These are phyloP conservation scores for Gymnothorax reevesii DNA, from an alignment of 2,797 vertebrate species.

Conservation along the genomic window DNA sequence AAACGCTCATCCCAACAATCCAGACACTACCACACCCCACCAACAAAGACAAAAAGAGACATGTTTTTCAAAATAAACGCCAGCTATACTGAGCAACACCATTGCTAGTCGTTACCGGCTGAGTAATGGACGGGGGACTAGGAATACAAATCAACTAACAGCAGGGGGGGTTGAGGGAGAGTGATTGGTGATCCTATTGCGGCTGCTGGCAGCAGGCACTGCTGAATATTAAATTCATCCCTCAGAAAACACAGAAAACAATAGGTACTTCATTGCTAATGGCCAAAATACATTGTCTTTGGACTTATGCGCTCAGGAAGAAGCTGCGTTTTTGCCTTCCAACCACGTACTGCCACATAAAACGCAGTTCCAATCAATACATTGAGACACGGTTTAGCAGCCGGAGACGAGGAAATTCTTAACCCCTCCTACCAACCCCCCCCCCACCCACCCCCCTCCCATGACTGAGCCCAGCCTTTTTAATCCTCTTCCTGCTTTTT, in stretches of 20 bases:
- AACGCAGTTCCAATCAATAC: not conserved
- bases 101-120: not conserved
- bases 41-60: not conserved
- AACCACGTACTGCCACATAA: not conserved
- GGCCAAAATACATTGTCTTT: not conserved
- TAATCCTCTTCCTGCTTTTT: not conserved
- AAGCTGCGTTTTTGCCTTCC: not conserved
- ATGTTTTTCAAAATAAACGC: not conserved
- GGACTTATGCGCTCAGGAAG: not conserved
- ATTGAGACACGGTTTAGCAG: not conserved
- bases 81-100: not conserved
- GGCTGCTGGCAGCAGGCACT: not conserved
- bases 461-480: not conserved
- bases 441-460: not conserved
- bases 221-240: conserved; percentile 12
- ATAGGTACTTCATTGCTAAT: not conserved
- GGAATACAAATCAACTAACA: not conserved
- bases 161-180: not conserved
- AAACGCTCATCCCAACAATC: not conserved
- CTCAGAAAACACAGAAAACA: not conserved
- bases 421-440: not conserved
- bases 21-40: not conserved
- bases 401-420: not conserved
- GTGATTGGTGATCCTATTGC: not conserved
- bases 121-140: not conserved